Base-by-base conservation (phyloP, 2,113 vertebrate species). In the Coryphaenoides rupestris region DNA sequence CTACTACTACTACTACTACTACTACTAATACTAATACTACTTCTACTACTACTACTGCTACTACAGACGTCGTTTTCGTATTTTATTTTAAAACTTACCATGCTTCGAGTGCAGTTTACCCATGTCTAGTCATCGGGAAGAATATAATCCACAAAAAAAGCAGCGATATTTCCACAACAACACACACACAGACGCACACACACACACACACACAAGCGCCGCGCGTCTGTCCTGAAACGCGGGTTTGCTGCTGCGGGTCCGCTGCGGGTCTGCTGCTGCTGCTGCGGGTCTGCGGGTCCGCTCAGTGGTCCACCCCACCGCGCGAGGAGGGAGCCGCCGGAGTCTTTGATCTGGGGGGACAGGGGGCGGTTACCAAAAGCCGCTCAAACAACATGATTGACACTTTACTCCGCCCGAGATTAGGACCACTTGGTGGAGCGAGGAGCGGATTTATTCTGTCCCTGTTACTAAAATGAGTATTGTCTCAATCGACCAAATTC, bases 41-140 rank as follows among this genome's bases (percentile, higher is more conserved):
- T n/a, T 49, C 14, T 9, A 3, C 10, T 49, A 9, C 2, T 2
- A 13, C 7, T 49, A 66, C 74, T 70, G 57, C 54, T 73, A 66
- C 62, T 26, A 60, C 26, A 65, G 66, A 66, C 63, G 69, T 52
- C 67, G 71, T 75, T 79, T 62, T 45, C 71, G 58, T 12, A 40
- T 40, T 40, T 2, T 40, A 12, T 40, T 40, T 7, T 40, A 2
- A 40, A 40, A 82, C 96, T 94, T 90, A 99, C 96, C 96, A 93
- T 97, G 96, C 90, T 99, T 99, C 83, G 96, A 99, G 89, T 98
- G 95, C 93, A 99, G 95, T 98, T 98, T 98, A 92, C 96, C 96
- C 96, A 99, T 98, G 89, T 93, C 93, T 94, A 84, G 84, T 90
- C 92, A 93, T 92, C 84, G 88, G 86, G 91, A 90, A 62, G 76